A percentile compares a stretch with the other conserved stretches of the same genome.
Evolutionary conservation across 2,888 invertebrate genomes (phyloP).

Genomic region (Protophormia terraenovae): DNA sequence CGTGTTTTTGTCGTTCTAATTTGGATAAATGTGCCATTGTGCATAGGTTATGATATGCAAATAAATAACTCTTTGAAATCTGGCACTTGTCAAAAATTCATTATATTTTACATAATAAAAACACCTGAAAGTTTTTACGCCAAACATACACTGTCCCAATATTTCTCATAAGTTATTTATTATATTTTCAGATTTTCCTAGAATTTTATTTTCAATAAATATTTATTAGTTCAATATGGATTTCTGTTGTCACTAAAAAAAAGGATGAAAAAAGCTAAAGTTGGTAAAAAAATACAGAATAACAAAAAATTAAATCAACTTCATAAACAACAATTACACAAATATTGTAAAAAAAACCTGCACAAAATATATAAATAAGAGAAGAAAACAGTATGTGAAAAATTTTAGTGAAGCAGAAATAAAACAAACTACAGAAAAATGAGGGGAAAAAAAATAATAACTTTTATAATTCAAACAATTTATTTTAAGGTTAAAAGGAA

Average conservation of each 20-base stretch:
- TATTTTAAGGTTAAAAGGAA: not conserved
- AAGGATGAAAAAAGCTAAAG: not conserved
- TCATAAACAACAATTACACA: not conserved
- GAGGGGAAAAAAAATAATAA: not conserved
- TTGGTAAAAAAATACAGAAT: not conserved
- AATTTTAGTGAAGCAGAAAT: not conserved
- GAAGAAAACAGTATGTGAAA: not conserved
- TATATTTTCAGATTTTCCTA: not conserved
- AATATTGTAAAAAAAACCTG: not conserved
- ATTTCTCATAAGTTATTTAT: not conserved
- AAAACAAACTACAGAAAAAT: not conserved
- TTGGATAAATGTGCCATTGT: no score
- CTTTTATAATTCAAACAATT: not conserved
- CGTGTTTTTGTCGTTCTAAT: no score
- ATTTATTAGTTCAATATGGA: not conserved
- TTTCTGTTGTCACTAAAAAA: not conserved
- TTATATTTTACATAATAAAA: not conserved
- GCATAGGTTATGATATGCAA: no score
- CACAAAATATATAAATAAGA: not conserved
- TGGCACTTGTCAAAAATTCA: not conserved
- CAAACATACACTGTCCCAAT: not conserved
- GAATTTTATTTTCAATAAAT: not conserved
- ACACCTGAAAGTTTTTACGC: not conserved
- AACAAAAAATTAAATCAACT: not conserved
- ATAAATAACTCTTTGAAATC: no score